Percentiles rank a stretch among this genome's conserved stretches.
Conservation (phyloP, 2,888 invertebrate genomes). For the Zygogramma bicolorata region DNA sequence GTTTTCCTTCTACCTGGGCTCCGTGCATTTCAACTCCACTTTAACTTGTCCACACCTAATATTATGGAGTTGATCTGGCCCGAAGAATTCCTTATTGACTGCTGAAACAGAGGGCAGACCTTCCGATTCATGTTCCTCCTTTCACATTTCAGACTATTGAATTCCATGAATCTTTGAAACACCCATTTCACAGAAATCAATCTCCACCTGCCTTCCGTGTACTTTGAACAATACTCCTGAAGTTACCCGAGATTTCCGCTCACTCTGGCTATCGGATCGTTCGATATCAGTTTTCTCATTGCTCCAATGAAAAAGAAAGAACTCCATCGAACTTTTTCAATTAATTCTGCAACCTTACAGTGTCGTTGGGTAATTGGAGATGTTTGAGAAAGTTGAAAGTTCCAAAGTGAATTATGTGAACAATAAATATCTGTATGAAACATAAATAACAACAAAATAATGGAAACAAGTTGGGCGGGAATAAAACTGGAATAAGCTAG, state of each 20-base stretch:
- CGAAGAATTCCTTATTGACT: background rate
- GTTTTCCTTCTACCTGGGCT: no score
- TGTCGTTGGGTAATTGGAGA: background rate
- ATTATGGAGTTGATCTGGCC: background rate
- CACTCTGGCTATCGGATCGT: background rate
- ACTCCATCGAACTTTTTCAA: background rate
- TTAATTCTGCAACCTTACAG: background rate
- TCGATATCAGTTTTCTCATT: background rate
- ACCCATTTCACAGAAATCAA: background rate
- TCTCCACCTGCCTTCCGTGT: background rate
- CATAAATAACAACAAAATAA: background rate
- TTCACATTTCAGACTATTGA: background rate
- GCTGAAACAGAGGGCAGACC: background rate
- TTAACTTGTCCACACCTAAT: no score
- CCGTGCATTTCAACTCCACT: no score
- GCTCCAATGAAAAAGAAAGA: background rate
- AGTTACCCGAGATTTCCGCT: background rate
- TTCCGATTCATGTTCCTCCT: no score
- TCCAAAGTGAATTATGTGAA: background rate
- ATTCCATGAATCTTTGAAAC: background rate
- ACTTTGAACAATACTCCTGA: background rate
- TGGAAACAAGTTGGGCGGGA: background rate
- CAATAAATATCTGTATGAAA: background rate
- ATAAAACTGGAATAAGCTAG: background rate
- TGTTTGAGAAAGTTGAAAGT: background rate